Percentiles rank a stretch among this genome's conserved stretches.
phyloP scores from a whole-genome alignment of 2,888 invertebrate species.

The Microplitis manilae region DNA sequence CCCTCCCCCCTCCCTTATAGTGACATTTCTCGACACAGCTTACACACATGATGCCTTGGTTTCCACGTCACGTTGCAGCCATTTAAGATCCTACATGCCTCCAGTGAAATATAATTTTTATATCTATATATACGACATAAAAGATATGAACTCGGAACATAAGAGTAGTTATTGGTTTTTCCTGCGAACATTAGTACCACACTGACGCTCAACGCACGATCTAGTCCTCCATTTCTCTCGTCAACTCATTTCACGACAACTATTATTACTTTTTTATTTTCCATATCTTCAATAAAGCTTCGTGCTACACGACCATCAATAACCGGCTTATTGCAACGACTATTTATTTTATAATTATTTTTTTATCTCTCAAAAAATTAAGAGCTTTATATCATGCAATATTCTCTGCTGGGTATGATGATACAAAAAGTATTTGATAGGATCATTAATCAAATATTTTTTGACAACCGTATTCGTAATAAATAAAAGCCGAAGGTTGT shows the following conservation, averaged over 20 bases:
- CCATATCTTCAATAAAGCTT: constrained; percentile 27
- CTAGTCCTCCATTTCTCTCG: constrained; percentile 27
- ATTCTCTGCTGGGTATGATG: background rate
- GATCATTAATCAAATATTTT: background rate
- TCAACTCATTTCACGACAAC: constrained; percentile 18
- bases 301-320: constrained; percentile 31
- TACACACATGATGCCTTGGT: constrained; percentile 51
- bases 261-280: constrained; percentile 38
- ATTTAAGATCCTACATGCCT: constrained; percentile 57
- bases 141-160: constrained; percentile 56
- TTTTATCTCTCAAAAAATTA: constrained; percentile 14
- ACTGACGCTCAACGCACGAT: constrained; percentile 41
- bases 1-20: background rate
- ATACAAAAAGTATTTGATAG: constrained; percentile 8
- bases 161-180: constrained; percentile 54
- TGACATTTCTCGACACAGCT: constrained; percentile 32
- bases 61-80: constrained; percentile 62
- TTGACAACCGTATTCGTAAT: background rate
- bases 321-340: background rate
- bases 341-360: constrained; percentile 13
- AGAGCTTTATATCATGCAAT: constrained; percentile 18
- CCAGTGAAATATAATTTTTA: constrained; percentile 47
- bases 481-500: background rate
- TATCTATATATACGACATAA: constrained; percentile 48
- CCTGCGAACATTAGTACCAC: constrained; percentile 44